Percentiles rank a stretch among this genome's conserved stretches.
Evolutionary conservation across 30 jellyfish, hydroid and myxozoan species (phyloP).

Genomic region (Aurelia coerulea): DNA sequence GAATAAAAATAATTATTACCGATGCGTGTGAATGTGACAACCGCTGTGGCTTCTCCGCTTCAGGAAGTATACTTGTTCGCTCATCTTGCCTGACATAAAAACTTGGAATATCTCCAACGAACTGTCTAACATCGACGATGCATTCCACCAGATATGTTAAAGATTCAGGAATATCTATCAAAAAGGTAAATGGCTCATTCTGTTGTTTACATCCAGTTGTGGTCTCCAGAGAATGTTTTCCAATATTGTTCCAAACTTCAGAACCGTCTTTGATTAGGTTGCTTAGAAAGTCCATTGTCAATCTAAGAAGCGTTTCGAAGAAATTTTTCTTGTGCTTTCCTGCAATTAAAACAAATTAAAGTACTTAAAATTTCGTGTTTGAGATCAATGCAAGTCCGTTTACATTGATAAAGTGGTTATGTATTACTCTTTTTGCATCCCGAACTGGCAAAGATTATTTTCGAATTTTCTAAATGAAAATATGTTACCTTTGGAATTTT

Average conservation of each 20-base stretch:
- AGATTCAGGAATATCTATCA: constrained; percentile 82
- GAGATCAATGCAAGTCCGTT: too few relatives aligned
- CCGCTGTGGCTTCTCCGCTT: neutral
- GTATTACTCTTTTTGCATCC: too few relatives aligned
- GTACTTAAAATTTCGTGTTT: too few relatives aligned
- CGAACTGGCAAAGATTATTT: too few relatives aligned
- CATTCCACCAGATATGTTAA: constrained; percentile 59
- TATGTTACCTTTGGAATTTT: constrained; percentile 52
- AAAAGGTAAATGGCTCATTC: constrained; percentile 45
- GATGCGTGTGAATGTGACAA: too few relatives aligned
- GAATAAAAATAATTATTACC: too few relatives aligned
- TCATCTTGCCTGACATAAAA: constrained; percentile 33
- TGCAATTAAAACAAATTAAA: constrained; percentile 4
- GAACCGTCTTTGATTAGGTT: constrained; percentile 82
- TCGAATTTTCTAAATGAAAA: too few relatives aligned
- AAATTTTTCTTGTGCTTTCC: constrained; percentile 91
- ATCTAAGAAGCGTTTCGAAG: constrained; percentile 74
- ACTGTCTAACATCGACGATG: constrained; percentile 56
- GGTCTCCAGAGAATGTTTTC: neutral
- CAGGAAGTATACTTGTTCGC: neutral
- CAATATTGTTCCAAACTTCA: constrained; percentile 52
- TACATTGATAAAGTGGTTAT: too few relatives aligned
- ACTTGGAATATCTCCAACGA: constrained; percentile 49
- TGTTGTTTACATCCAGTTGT: neutral
- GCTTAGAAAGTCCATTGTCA: constrained; percentile 75